phyloP scores from a whole-genome alignment of 2,888 invertebrate genomes.

The Notodonta dromedarius region DNA sequence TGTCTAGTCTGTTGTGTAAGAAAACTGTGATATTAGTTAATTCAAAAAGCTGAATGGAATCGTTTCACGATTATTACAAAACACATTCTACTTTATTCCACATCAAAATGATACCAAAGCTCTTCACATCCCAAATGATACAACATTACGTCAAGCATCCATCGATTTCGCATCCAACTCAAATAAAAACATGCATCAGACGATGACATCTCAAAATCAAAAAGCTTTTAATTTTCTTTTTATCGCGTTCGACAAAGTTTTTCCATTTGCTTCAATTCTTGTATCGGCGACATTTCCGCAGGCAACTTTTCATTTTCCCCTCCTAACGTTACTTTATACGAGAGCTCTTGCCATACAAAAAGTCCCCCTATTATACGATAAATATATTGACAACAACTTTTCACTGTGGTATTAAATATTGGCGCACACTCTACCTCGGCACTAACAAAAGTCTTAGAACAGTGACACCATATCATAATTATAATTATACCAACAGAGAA shows the following conservation, averaged over 20 bases:
- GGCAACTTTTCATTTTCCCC: constrained; percentile 66
- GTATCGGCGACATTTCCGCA: constrained; percentile 59
- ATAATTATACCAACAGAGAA: too few relatives aligned
- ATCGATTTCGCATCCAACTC: constrained; percentile 16
- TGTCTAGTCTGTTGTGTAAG: too few relatives aligned
- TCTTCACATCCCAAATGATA: too few relatives aligned
- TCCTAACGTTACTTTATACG: constrained; percentile 48
- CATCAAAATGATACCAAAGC: too few relatives aligned
- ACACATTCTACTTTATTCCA: too few relatives aligned
- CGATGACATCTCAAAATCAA: constrained; percentile 45
- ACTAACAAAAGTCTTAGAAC: too few relatives aligned
- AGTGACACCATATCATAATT: too few relatives aligned
- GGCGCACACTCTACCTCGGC: too few relatives aligned
- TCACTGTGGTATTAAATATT: constrained; percentile 17
- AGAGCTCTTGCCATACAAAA: constrained; percentile 46
- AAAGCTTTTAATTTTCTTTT: constrained; percentile 59
- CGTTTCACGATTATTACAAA: too few relatives aligned
- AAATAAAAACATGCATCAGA: constrained; percentile 27
- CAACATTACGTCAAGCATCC: not conserved
- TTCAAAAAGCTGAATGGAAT: too few relatives aligned
- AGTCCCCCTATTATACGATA: constrained; percentile 53
- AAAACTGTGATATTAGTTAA: too few relatives aligned
- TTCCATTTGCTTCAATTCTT: constrained; percentile 66
- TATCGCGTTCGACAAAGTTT: constrained; percentile 61
- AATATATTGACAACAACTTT: constrained; percentile 56